Evolutionary conservation across 2,797 vertebrate genomes (phyloP), one percentile per base, ranked within the genome.

Genomic region (Carapus acus): DNA sequence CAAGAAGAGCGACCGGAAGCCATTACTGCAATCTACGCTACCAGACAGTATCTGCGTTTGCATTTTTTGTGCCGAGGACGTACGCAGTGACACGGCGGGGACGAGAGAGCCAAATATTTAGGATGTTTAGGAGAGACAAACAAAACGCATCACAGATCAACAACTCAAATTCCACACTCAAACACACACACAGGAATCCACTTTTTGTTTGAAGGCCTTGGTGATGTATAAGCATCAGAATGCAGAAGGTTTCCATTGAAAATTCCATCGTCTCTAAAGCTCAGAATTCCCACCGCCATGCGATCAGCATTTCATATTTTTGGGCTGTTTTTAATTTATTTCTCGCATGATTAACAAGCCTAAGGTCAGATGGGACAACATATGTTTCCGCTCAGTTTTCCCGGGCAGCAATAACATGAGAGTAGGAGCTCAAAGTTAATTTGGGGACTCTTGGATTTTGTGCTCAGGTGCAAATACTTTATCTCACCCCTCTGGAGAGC

Each of bases 361-460:
- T 15, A 3, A 20, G 29, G 42, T 45, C 39, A 19, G 3, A 31
- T 22, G 24, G 63, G 44, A 53, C 21, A 59, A 53, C 2, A 6
- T 2, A 14, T 59, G 21, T 43, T 20, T 49, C 22, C 29, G 48
- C 5, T 51, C 17, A 21, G 20, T 11, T 33, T 7, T 3, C 31
- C 8, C 15, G 50, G n/a, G 16, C 43, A n/a, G 22, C 4, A 53
- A 40, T 60, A 39, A 70, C 72, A 52, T 44, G 31, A 56, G 52
- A 20, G 9, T 49, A 20, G 41, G 47, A 33, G 38, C 43, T 54
- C 51, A 41, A 8, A 50, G 21, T 34, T 34, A 1, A 42, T 64
- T 33, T 33, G 3, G 31, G 11, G 61, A 58, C 59, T 27, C 38
- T 40, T 36, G 34, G 11, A 7, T 8, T 11, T 7, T n/a, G n/a